These are phyloP conservation scores for Apistogramma diplotaenia DNA, from an alignment of 2,113 vertebrate genomes.

Conservation along the genomic window DNA sequence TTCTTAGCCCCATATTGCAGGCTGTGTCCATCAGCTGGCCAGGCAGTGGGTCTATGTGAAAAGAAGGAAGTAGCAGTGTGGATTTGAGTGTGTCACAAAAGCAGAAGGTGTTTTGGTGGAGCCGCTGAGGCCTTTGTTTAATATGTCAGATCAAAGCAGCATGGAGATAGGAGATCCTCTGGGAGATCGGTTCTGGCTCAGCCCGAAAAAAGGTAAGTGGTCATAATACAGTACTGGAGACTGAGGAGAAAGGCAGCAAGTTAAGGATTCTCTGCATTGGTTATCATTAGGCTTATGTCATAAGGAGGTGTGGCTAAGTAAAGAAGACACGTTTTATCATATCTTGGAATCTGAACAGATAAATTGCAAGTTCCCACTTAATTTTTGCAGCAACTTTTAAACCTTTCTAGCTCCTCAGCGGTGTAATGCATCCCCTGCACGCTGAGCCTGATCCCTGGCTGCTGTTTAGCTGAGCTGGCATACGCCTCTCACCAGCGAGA, in stretches of 20 bases:
- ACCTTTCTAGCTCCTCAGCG: background rate
- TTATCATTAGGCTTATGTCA: constrained; percentile 1
- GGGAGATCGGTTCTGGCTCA: constrained; percentile 81
- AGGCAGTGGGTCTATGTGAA: constrained; percentile 42
- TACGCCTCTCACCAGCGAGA: constrained; percentile 17
- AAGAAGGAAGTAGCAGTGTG: constrained; percentile 16
- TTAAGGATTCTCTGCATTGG: background rate
- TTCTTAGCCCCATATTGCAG: constrained; percentile 42
- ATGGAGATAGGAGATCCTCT: constrained; percentile 68
- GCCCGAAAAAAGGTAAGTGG: constrained; percentile 77
- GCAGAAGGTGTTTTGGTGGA: background rate
- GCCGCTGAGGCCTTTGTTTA: background rate
- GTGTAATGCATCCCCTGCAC: constrained; percentile 11
- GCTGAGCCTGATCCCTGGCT: constrained; percentile 49
- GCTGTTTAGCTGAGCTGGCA: constrained; percentile 40
- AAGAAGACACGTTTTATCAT: background rate
- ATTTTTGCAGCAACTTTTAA: constrained; percentile 4
- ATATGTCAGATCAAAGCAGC: constrained; percentile 38
- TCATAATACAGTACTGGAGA: background rate
- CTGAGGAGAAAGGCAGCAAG: background rate
- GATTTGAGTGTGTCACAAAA: constrained; percentile 24
- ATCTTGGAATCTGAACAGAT: background rate
- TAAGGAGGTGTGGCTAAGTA: constrained; percentile 25
- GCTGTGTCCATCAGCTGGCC: constrained; percentile 14
- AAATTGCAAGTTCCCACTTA: background rate